Percentiles rank a stretch among this genome's conserved stretches.
Conservation (phyloP, 1,140 invertebrate genomes). For the Pseudomyrmex concolor region DNA sequence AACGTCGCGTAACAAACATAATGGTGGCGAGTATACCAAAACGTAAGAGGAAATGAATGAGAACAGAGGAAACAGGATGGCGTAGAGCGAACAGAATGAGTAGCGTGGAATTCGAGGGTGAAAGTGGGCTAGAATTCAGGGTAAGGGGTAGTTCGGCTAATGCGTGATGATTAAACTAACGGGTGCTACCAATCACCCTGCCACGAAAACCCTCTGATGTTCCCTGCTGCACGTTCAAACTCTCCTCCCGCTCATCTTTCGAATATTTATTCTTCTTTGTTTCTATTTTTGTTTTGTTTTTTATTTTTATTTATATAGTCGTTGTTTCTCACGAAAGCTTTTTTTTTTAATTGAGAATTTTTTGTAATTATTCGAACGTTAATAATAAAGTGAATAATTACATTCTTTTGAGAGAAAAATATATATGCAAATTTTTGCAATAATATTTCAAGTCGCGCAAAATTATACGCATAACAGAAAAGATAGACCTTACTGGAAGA, state of each 20-base stretch:
- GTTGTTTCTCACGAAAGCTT: background rate
- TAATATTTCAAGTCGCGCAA: too few species aligned
- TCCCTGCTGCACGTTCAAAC: conserved; percentile 51
- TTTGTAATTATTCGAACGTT: background rate
- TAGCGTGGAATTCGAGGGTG: conserved; percentile 80
- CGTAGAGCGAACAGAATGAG: conserved; percentile 75
- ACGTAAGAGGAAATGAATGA: conserved; percentile 74
- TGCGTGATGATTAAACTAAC: conserved; percentile 85
- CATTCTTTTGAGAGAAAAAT: too few species aligned
- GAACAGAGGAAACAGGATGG: conserved; percentile 66
- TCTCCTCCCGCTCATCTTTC: conserved; percentile 56
- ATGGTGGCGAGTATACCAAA: conserved; percentile 74
- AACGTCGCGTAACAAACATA: conserved; percentile 77
- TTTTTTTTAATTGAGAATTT: background rate
- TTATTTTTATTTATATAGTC: conserved; percentile 24
- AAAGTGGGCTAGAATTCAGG: conserved; percentile 79
- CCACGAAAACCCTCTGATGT: conserved; percentile 80
- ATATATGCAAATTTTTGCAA: too few species aligned
- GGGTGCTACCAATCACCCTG: conserved; percentile 83
- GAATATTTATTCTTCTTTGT: conserved; percentile 60
- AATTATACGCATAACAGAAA: too few species aligned
- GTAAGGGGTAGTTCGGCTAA: conserved; percentile 82
- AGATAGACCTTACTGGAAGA: too few species aligned
- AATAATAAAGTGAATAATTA: background rate
- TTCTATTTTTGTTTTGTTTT: conserved; percentile 37